Evolutionary conservation across 2,888 invertebrate genomes (phyloP), one percentile per base, ranked within the genome.

Genomic region (Drosophila quinaria): DNA sequence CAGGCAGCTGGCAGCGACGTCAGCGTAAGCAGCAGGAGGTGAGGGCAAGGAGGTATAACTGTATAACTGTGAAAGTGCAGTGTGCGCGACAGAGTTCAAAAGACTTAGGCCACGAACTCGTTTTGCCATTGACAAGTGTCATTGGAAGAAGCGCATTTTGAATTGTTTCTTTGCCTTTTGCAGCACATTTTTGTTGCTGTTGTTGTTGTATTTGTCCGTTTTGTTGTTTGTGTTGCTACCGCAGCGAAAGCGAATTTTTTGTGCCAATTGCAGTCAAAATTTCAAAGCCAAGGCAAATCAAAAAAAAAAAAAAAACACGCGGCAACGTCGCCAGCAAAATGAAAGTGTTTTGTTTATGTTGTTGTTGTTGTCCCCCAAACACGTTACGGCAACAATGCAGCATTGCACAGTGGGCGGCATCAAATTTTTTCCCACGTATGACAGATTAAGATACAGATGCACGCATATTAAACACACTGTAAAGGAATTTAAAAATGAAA

Each of bases 51-150:
- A 33, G 50, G 41, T 17, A 37, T 37, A 37, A n/a, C n/a, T n/a
- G 41, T 41, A 41, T 50, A 52, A 54, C 56, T 71, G 78, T 72
- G 78, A 78, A 78, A 78, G 78, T 78, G 71, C 80, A 78, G 61
- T 47, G 39, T 25, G 55, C 41, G 39, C 60, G 46, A 59, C 58
- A 64, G 60, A 75, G 84, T 84, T 89, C 87, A 89, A 89, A 81
- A 89, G 90, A 89, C 86, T 86, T 70, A 67, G 75, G 79, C 79
- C 86, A 85, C 85, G 83, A 85, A 85, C 85, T 81, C 52, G 87
- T 84, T 84, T 58, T 72, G 60, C 74, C 74, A 84, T 66, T 68
- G 88, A 74, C 88, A 83, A 82, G 82, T 84, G 87, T 72, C 84
- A 79, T 81, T 85, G 37, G 68, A 39, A 51, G 65, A 54, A 46